These are phyloP conservation scores for Synanthedon andrenaeformis DNA, from an alignment of 2,888 invertebrate genomes.

Conservation along the genomic window DNA sequence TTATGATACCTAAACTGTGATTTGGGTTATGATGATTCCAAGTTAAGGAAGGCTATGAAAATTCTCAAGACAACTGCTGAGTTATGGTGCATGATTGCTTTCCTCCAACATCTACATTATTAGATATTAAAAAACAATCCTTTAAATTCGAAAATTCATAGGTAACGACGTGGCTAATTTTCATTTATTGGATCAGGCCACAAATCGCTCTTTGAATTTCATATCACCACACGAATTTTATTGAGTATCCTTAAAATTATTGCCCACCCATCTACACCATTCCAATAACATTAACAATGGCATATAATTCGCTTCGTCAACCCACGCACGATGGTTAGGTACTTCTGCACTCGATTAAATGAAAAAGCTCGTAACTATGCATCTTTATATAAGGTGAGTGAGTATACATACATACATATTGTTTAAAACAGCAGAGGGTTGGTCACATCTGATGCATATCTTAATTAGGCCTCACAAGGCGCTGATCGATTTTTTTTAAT, in stretches of 20 bases:
- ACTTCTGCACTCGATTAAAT: constrained; percentile 31
- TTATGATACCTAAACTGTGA: too few species aligned
- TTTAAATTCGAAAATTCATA: too few species aligned
- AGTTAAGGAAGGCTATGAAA: too few species aligned
- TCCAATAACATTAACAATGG: constrained; percentile 49
- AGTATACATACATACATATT: constrained; percentile 39
- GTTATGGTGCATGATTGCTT: too few species aligned
- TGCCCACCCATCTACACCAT: constrained; percentile 33
- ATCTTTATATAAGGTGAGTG: neutral
- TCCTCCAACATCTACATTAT: too few species aligned
- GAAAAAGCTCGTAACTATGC: constrained; percentile 13
- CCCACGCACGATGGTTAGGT: constrained; percentile 32
- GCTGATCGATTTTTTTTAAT: constrained; percentile 45
- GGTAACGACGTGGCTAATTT: too few species aligned
- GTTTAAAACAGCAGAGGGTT: constrained; percentile 50
- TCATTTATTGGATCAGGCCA: too few species aligned
- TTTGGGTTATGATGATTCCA: too few species aligned
- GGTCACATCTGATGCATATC: constrained; percentile 62
- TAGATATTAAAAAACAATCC: too few species aligned
- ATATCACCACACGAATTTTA: neutral
- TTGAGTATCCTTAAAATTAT: constrained; percentile 1
- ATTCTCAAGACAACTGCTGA: too few species aligned
- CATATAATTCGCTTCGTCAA: constrained; percentile 41
- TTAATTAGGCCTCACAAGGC: constrained; percentile 69
- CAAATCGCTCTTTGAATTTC: neutral